A percentile compares a stretch with the other conserved stretches of the same genome.
These are phyloP conservation scores for Rhipidura dahli DNA, from an alignment of 2,113 vertebrate species.

Conservation along the genomic window DNA sequence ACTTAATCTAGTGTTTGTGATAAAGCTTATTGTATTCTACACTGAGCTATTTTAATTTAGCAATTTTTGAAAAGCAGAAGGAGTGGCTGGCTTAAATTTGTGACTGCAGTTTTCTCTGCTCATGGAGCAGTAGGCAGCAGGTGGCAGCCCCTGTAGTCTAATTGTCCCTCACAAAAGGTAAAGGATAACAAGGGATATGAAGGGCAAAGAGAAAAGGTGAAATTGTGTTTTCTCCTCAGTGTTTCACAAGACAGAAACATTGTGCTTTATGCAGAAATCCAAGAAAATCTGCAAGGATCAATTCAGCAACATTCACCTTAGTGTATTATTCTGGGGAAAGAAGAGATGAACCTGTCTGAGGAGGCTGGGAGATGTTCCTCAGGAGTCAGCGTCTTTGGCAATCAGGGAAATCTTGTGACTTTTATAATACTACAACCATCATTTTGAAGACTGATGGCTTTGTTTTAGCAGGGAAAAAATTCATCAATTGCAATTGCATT, in stretches of 20 bases:
- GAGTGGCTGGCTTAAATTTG: background rate
- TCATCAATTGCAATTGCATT: background rate
- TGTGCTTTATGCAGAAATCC: background rate
- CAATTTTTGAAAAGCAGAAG: background rate
- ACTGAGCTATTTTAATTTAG: background rate
- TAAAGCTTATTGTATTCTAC: background rate
- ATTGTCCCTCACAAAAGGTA: background rate
- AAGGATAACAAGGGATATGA: background rate
- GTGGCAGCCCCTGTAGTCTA: accelerated
- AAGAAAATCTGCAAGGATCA: background rate
- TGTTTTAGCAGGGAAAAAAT: background rate
- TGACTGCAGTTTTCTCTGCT: background rate
- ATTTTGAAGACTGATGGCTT: background rate
- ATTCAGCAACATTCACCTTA: background rate
- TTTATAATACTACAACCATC: background rate
- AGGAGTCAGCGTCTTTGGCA: background rate
- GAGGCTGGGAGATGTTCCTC: background rate
- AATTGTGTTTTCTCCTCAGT: background rate
- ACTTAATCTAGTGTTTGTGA: background rate
- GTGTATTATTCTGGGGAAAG: background rate
- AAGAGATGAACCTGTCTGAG: background rate
- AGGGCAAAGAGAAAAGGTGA: background rate
- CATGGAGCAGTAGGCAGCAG: background rate
- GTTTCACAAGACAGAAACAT: background rate
- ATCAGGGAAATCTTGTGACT: background rate